Base-by-base conservation (phyloP, 2,797 vertebrate genomes). In the Podarcis siculus region DNA sequence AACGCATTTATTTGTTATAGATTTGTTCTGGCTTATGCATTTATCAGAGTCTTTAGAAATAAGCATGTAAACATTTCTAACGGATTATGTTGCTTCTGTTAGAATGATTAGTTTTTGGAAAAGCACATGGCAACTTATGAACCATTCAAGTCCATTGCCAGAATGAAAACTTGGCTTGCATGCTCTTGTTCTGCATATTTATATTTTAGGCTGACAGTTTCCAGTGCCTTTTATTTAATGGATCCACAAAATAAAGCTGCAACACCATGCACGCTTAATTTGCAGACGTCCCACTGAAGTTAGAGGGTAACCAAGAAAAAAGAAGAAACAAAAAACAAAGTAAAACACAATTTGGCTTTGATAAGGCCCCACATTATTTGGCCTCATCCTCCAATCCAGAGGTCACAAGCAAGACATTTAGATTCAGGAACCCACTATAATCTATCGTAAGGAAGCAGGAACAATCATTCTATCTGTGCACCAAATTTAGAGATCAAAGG, bases 21-120 rank as follows among this genome's bases (percentile, higher is more conserved):
- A 92, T 93, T 93, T 92, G 69, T 39, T 94, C 85, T 90, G 90
- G 92, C 92, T 91, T 90, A 95, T 79, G 91, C 82, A 87, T 86
- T 87, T 69, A 91, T 89, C 85, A 93, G 89, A 92, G 85, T 79
- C 61, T 90, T 91, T 69, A 78, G 39, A 90, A 55, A 78, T 89
- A 93, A 94, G 94, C 49, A n/a, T 55, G 78, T 1, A 89, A 86
- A 81, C 71, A 86, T 87, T 95, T 93, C 88, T 86, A 85, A 91
- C 93, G 75, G 49, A 94, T 81, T 85, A 87, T 27, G 88, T 55
- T 86, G 55, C 58, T 92, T 89, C 92, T 78, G 25, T 89, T 79
- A 79, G 35, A 88, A 85, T 85, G 86, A 89, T 3, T 25, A 23
- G 12, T 21, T 64, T 89, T 87, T 75, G 82, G 49, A 90, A 90